phyloP scores from a whole-genome alignment of 1,140 invertebrate species.

The Papilio dardanus region DNA sequence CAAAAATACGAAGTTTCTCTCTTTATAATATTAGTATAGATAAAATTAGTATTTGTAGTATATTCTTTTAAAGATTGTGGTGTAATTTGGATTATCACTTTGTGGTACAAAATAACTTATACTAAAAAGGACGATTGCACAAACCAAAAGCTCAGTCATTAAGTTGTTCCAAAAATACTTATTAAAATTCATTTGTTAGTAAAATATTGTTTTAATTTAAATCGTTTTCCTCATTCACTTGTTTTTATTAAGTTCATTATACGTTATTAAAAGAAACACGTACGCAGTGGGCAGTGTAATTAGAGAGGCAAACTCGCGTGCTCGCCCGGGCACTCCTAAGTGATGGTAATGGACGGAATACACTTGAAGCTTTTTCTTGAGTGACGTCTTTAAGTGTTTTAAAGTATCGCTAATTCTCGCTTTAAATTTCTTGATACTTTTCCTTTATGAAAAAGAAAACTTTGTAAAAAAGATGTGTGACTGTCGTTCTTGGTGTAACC shows the following conservation, averaged over 20 bases:
- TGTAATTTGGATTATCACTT: not conserved
- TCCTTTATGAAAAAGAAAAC: not conserved
- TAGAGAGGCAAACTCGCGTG: conserved; percentile 17
- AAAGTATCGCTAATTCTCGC: not conserved
- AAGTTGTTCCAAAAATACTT: too few relatives aligned
- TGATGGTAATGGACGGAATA: conserved; percentile 26
- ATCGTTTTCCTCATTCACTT: not conserved
- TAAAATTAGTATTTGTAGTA: not conserved
- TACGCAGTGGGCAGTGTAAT: conserved; percentile 14
- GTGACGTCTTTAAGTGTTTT: conserved; percentile 3
- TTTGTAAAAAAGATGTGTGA: not conserved
- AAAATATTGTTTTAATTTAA: not conserved
- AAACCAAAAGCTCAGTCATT: too few relatives aligned
- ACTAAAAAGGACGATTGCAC: too few relatives aligned
- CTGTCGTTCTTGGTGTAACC: too few relatives aligned
- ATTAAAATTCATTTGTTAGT: not conserved
- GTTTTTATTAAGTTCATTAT: not conserved
- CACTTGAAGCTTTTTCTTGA: conserved; percentile 8
- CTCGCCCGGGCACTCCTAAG: not conserved
- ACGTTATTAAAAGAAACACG: conserved; percentile 9
- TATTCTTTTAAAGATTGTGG: not conserved
- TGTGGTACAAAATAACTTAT: too few relatives aligned
- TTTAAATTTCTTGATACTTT: not conserved
- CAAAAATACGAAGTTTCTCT: too few relatives aligned
- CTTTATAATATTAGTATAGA: too few relatives aligned